Percentiles rank a stretch among this genome's conserved stretches.
These are phyloP conservation scores for Trichomalopsis sarcophagae DNA, from an alignment of 1,140 invertebrate species.

Conservation along the genomic window DNA sequence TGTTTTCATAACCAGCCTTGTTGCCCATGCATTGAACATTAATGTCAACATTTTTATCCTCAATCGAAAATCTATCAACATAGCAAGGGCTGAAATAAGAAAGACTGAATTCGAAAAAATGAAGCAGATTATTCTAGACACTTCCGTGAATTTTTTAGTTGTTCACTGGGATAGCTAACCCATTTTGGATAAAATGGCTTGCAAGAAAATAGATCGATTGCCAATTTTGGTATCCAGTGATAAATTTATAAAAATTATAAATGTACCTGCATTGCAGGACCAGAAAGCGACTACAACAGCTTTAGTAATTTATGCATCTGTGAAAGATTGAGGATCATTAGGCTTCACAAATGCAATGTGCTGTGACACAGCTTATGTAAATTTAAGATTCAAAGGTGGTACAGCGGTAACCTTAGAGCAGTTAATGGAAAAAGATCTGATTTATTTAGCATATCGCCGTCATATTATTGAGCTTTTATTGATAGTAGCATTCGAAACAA, in stretches of 20 bases:
- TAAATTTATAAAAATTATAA: conserved; percentile 40
- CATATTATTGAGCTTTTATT: background rate
- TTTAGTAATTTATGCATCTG: background rate
- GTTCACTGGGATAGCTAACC: conserved; percentile 22
- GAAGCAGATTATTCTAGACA: conserved; percentile 25
- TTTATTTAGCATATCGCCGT: background rate
- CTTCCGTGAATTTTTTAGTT: conserved; percentile 11
- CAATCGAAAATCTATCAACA: conserved; percentile 35
- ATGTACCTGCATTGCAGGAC: conserved; percentile 47
- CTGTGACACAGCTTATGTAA: conserved; percentile 61
- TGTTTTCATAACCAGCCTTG: conserved; percentile 22
- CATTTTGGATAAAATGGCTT: conserved; percentile 22
- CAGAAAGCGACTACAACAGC: background rate
- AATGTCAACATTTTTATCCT: background rate
- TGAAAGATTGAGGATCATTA: background rate
- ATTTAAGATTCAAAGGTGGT: conserved; percentile 57
- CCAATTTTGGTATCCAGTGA: conserved; percentile 28
- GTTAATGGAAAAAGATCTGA: background rate
- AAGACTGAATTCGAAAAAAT: conserved; percentile 12
- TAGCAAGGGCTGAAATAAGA: conserved; percentile 33
- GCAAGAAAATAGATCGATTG: conserved; percentile 43
- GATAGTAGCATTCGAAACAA: background rate
- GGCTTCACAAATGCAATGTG: conserved; percentile 55
- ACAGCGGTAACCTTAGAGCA: background rate
- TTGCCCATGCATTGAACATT: conserved; percentile 19